These are phyloP conservation scores for Malurus alboscapulatus DNA, from an alignment of 2,113 vertebrate genomes.

Conservation along the genomic window DNA sequence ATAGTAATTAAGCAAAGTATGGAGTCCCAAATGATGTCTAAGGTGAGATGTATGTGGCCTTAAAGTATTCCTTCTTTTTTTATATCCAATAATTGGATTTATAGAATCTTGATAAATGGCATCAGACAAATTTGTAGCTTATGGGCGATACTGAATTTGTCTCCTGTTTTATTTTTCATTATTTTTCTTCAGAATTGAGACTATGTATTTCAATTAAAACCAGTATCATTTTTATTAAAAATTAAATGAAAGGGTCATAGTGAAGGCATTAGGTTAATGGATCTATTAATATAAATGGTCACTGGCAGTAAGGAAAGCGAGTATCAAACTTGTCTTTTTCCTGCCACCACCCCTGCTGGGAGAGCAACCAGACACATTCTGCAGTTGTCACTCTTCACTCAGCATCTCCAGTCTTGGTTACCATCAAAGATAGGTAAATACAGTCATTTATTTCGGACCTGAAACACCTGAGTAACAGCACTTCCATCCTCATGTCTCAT, in stretches of 20 bases:
- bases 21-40: neutral
- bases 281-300: neutral
- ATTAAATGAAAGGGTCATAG: neutral
- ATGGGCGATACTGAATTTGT: neutral
- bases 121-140: neutral
- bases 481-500: neutral
- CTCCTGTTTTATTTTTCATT: neutral
- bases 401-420: neutral
- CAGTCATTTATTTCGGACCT: neutral
- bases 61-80: neutral
- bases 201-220: neutral
- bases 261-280: neutral
- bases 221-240: neutral
- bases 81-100: neutral
- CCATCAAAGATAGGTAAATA: neutral
- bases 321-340: neutral
- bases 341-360: neutral
- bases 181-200: neutral
- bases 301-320: neutral
- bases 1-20: neutral
- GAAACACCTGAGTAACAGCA: neutral
- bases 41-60: neutral
- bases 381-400: neutral
- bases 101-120: neutral
- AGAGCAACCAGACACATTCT: neutral